Evolutionary conservation across 2,888 invertebrate genomes (phyloP).

Genomic region (Patella pellucida): DNA sequence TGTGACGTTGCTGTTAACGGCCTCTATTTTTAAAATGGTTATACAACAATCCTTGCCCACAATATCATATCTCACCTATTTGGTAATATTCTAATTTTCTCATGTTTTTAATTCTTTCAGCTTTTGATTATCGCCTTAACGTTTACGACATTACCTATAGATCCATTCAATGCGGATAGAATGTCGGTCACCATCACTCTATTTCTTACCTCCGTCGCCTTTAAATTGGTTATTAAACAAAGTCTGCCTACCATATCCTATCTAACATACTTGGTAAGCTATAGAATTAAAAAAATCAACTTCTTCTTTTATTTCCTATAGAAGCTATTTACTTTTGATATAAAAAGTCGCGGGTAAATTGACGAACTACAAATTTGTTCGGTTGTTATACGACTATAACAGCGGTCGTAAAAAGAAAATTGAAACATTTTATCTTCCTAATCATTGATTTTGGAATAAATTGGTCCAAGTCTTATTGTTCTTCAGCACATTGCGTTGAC

Average conservation of each 20-base stretch:
- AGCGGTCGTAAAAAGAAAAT: too few relatives aligned
- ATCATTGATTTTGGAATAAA: too few relatives aligned
- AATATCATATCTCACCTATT: conserved; percentile 64
- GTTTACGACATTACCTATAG: conserved; percentile 56
- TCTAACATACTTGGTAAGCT: conserved; percentile 62
- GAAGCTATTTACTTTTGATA: neutral
- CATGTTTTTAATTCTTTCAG: conserved; percentile 41
- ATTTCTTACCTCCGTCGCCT: conserved; percentile 63
- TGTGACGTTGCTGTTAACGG: conserved; percentile 61
- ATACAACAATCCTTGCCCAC: conserved; percentile 61
- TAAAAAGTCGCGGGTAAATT: too few relatives aligned
- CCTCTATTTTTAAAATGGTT: conserved; percentile 64
- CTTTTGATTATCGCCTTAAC: conserved; percentile 57
- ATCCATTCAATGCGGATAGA: conserved; percentile 49
- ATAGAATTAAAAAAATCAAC: neutral
- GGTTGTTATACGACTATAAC: too few relatives aligned
- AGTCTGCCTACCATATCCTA: conserved; percentile 65
- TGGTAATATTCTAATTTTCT: conserved; percentile 44
- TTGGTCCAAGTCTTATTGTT: too few relatives aligned
- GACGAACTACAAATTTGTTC: too few relatives aligned
- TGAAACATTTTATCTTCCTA: too few relatives aligned
- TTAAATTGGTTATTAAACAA: conserved; percentile 63
- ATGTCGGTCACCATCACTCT: conserved; percentile 59
- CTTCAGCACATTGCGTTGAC: too few relatives aligned
- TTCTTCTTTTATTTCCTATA: neutral